Evolutionary conservation across 2,888 invertebrate species (phyloP), one percentile per base, ranked within the genome.

Genomic region (Siphonodentalium dalli): DNA sequence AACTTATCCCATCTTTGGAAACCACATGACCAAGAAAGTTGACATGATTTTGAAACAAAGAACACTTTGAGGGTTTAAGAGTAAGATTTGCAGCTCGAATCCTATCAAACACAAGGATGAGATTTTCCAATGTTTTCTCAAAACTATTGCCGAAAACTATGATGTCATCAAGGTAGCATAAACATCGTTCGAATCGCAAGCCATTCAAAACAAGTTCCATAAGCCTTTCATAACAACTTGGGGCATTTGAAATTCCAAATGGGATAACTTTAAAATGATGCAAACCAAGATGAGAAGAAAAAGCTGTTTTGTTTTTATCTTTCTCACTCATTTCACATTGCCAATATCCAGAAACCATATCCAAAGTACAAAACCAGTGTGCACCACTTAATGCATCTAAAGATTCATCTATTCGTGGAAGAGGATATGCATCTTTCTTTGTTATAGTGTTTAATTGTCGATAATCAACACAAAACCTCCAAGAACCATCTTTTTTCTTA

Each of bases 311-410:
- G 3, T 31, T 35, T 41, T 52, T 54, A 42, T 38, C 21, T 5
- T 40, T 23, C 13, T 40, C 48, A 5, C 31, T 28, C 51, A 58
- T 58, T 39, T 51, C 45, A 9, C 48, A 39, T 41, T 58, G 55
- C 61, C 58, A 58, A 39, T 61, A 61, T 9, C 58, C 52, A 38
- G 42, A 40, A 18, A 54, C 50, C 35, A 55, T 28, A 31, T 58
- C 53, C 21, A 61, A 20, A 34, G 52, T 61, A 43, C 54, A 41
- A 27, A 58, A 57, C 42, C 46, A 57, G 29, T 50, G 38, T 26
- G 51, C 29, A 23, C 40, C 44, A 39, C 47, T 44, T 7, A 58
- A 26, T 11, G 58, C 37, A 29, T 61, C 58, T 8, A 58, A 21
- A 2, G 51, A 44, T 8, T 57, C 54, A 41, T 40, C 38, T 9